Evolutionary conservation across 30 jellyfish, hydroid and myxozoan species (phyloP).

Genomic region (Thelohanellus kitauei): DNA sequence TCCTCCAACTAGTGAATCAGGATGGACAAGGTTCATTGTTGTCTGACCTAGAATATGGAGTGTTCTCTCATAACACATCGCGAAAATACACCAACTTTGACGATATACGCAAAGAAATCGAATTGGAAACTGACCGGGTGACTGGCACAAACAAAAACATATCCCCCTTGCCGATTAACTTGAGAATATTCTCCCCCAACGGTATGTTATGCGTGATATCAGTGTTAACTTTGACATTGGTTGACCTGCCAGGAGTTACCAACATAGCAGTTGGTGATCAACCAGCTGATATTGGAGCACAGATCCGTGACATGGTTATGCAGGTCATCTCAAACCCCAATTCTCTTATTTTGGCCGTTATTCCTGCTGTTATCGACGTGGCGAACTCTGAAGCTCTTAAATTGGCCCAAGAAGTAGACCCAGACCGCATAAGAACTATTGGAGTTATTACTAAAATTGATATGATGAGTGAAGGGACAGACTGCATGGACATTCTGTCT

Average conservation of each 20-base stretch:
- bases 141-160: slow-evolving; percentile 70
- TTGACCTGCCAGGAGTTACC: too few relatives aligned
- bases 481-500: slow-evolving; percentile 38
- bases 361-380: slow-evolving; percentile 65
- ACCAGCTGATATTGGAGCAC: slow-evolving; percentile 55
- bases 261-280: slow-evolving; percentile 73
- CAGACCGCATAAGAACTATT: slow-evolving; percentile 70
- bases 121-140: slow-evolving; percentile 61
- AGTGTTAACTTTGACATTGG: slow-evolving; percentile 53
- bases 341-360: slow-evolving; percentile 48
- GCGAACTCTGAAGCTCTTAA: slow-evolving; percentile 75
- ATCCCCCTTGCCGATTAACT: slow-evolving; percentile 56
- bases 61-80: slow-evolving; percentile 35
- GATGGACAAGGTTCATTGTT: too few relatives aligned
- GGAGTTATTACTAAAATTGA: slow-evolving; percentile 70
- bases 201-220: slow-evolving; percentile 45
- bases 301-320: slow-evolving; percentile 47
- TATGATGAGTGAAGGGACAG: slow-evolving; percentile 92
- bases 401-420: slow-evolving; percentile 64
- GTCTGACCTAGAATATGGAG: slow-evolving; percentile 88
- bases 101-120: slow-evolving; percentile 60
- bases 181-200: slow-evolving; percentile 63
- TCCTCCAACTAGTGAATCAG: slow-evolving; percentile 32
- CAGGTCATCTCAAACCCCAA: slow-evolving; percentile 28
- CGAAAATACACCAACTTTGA: slow-evolving; percentile 47